Base-by-base conservation (phyloP, 2,888 invertebrate species). In the Erynnis tages region DNA sequence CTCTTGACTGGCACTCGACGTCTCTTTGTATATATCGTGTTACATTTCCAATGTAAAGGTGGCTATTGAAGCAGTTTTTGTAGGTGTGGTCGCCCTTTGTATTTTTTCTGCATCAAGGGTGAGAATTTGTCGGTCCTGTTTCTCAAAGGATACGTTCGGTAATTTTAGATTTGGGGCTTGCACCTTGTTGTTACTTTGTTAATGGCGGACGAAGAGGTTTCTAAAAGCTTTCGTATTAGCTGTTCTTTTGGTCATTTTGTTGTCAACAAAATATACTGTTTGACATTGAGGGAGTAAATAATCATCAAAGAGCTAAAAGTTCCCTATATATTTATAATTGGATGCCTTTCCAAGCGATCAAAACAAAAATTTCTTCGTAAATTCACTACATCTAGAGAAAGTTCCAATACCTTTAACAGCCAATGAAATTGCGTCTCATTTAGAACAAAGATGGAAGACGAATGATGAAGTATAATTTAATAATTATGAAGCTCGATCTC, bases 1-100 rank as follows among this genome's bases (percentile, higher is more conserved):
- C 84, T 86, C 86, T 87, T 85, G 86, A 85, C 84, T 79, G 79
- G 75, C 76, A 76, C 82, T 84, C 79, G 75, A 72, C 69, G 70
- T 73, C 68, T 71, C 77, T 76, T 78, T 74, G 73, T 76, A 73
- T 79, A 73, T 80, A 82, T 84, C 83, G 77, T 76, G 79, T 85
- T 84, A 81, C 84, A 69, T 76, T 82, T 79, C 71, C 64, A 67
- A 65, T 59, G 66, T 65, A 70, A 73, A 75, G 76, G 76, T 73
- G 73, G 72, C 76, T 76, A 80, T 82, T 79, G 65, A 75, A 71
- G 65, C 64, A 80, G 78, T 84, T 82, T 83, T 83, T 84, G 79
- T 82, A 71, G 80, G 81, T 81, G 80, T 82, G 83, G 79, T 77
- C 71, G 62, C 57, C 59, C 62, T 72, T 76, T 76, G 69, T 68